These are phyloP conservation scores for Polymixis flavicincta DNA, from an alignment of 2,888 invertebrate genomes.

Conservation along the genomic window DNA sequence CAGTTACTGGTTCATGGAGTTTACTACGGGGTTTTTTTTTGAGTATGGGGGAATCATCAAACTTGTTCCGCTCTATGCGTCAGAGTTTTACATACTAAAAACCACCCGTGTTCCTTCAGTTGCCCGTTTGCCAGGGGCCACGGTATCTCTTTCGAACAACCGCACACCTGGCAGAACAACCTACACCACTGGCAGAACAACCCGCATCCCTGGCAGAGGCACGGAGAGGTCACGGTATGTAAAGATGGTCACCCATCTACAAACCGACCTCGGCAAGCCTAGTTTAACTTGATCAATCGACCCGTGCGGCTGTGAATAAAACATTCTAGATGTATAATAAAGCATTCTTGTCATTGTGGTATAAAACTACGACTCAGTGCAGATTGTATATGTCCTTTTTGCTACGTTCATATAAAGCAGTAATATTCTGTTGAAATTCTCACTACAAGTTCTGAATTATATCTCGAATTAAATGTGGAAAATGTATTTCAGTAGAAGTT, in stretches of 20 bases:
- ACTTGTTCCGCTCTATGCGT: too few relatives aligned
- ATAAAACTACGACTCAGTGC: slow-evolving; percentile 20
- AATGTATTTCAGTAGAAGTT: slow-evolving; percentile 16
- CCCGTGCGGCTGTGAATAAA: background rate
- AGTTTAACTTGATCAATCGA: background rate
- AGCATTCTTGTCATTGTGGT: background rate
- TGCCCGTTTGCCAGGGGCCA: too few relatives aligned
- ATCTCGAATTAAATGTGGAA: slow-evolving; percentile 27
- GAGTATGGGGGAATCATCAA: too few relatives aligned
- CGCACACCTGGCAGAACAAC: too few relatives aligned
- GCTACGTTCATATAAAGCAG: slow-evolving; percentile 31
- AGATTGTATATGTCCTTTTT: slow-evolving; percentile 44
- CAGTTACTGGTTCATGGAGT: too few relatives aligned
- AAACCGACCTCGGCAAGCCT: background rate
- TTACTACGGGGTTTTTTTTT: too few relatives aligned
- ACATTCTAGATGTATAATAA: slow-evolving; percentile 19
- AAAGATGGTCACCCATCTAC: background rate
- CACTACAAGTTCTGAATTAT: slow-evolving; percentile 34
- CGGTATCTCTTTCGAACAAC: too few relatives aligned
- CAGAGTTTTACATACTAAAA: too few relatives aligned
- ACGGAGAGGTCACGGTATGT: background rate
- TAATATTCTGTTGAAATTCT: slow-evolving; percentile 39
- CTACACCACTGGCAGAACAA: too few relatives aligned
- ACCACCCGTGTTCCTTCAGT: too few relatives aligned
- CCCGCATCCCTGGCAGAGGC: too few relatives aligned